Conservation (phyloP, 2,113 vertebrate genomes). For the Lepisosteus oculatus region DNA sequence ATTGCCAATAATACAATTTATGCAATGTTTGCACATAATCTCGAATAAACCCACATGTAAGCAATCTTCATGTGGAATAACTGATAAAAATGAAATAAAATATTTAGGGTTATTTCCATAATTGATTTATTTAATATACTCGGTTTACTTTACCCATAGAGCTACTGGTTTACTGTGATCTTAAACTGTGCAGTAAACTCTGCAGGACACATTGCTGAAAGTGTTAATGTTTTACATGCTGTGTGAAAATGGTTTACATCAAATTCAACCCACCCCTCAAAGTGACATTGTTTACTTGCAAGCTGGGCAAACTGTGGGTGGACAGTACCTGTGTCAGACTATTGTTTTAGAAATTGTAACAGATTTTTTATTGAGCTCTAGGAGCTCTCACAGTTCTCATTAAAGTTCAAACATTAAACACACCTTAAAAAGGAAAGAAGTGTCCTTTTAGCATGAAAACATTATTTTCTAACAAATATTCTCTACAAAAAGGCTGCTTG, state of each 20-base stretch:
- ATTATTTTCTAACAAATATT: too few relatives aligned
- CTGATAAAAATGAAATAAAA: too few relatives aligned
- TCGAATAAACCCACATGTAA: too few relatives aligned
- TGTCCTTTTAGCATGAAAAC: too few relatives aligned
- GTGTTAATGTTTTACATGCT: background rate
- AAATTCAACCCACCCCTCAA: slow-evolving; percentile 6
- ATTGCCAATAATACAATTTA: background rate
- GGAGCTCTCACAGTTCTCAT: background rate
- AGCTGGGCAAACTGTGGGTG: slow-evolving; percentile 5
- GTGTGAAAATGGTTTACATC: slow-evolving; percentile 9
- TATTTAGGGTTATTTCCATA: too few relatives aligned
- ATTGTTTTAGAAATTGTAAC: slow-evolving; percentile 1
- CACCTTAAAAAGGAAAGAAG: background rate
- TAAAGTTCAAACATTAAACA: slow-evolving; percentile 10
- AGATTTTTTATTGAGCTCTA: background rate
- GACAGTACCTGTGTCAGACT: background rate
- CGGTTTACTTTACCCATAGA: background rate
- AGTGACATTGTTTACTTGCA: slow-evolving; percentile 9
- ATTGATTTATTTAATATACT: too few relatives aligned
- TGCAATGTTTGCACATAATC: too few relatives aligned
- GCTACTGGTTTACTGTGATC: background rate
- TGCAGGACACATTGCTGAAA: background rate
- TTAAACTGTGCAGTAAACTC: too few relatives aligned
- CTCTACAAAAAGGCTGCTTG: too few relatives aligned
- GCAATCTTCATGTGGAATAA: too few relatives aligned